Conservation (phyloP, 2,113 vertebrate genomes). For the Chascanopsetta lugubris region DNA sequence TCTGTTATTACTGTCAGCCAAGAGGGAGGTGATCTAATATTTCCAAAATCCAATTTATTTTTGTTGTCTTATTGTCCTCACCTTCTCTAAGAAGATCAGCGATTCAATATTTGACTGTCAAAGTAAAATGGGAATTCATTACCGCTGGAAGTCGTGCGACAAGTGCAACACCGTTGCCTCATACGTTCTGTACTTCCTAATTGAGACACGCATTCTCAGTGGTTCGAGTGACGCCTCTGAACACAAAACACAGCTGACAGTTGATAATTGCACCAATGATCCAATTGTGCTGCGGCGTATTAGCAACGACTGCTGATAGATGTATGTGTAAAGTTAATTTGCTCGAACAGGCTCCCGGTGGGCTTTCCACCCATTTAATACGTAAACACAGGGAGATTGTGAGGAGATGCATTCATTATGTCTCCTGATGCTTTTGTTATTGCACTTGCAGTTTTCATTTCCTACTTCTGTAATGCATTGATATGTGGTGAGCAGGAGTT, state of each 20-base stretch:
- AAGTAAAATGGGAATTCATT: slow-evolving; percentile 27
- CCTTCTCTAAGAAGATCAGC: background rate
- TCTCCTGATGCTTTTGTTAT: slow-evolving; percentile 9
- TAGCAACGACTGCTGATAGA: slow-evolving; percentile 60
- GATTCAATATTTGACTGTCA: slow-evolving; percentile 2
- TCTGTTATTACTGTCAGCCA: background rate
- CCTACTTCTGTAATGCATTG: background rate
- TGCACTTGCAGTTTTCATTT: slow-evolving; percentile 14
- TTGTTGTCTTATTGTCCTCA: background rate
- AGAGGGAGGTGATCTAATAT: slow-evolving; percentile 5
- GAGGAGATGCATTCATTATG: slow-evolving; percentile 22
- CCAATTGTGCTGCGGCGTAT: slow-evolving; percentile 53
- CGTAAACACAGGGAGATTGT: slow-evolving; percentile 7
- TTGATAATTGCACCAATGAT: slow-evolving; percentile 63
- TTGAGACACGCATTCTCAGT: slow-evolving; percentile 13
- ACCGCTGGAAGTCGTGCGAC: background rate
- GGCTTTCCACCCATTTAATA: slow-evolving; percentile 48
- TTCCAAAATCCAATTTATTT: slow-evolving; percentile 20
- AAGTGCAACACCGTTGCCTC: background rate
- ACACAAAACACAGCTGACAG: slow-evolving; percentile 38
- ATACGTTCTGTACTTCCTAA: slow-evolving; percentile 19
- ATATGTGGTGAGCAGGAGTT: background rate
- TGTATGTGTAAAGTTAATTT: slow-evolving; percentile 66
- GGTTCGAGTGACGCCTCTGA: slow-evolving; percentile 16
- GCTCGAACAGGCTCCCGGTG: slow-evolving; percentile 41